Base-by-base conservation (phyloP, 2,888 invertebrate species). In the Sepioteuthis lessoniana region DNA sequence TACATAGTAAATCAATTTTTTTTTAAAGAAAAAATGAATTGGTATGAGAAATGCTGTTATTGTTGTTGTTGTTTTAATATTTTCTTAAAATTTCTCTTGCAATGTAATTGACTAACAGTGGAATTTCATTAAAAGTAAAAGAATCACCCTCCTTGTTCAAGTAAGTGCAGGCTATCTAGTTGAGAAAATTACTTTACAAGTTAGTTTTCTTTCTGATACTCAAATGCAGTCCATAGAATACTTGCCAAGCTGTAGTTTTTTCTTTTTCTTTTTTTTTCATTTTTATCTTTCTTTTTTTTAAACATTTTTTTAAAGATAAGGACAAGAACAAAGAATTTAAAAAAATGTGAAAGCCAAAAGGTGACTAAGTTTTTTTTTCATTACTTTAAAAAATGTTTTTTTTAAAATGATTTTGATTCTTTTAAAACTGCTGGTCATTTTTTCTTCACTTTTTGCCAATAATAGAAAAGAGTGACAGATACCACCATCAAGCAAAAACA, bases 151-250 rank as follows among this genome's bases (percentile, higher is more conserved):
- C 21, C 5, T n/a, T 35, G n/a, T 35, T 19, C 13, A 76, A 35
- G n/a, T 76, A 76, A 35, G n/a, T 76, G n/a, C 76, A 76, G 10
- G 60, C 31, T 47, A 47, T 47, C 28, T 31, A 31, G 13, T 76
- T 76, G 76, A 76, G 4, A 35, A 55, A 35, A 76, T 76, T 76
- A n/a, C 76, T 7, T 76, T 76, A 50, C 50, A 55, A 55, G n/a
- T 76, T 76, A n/a, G n/a, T 76, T 19, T 76, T 76, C 76, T 76
- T 76, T n/a, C 35, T 76, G n/a, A 35, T 76, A 76, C 19, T 76
- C 76, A 76, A n/a, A 76, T 76, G 76, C n/a, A 76, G 76, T n/a
- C n/a, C 76, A 76, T 76, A 76, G 76, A 76, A 76, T 76, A n/a
- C n/a, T 76, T n/a, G n/a, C n/a, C 35, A 76, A 76, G n/a, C 76